These are phyloP conservation scores for Sthenelais limicola DNA, from an alignment of 2,888 invertebrate genomes.

Conservation along the genomic window DNA sequence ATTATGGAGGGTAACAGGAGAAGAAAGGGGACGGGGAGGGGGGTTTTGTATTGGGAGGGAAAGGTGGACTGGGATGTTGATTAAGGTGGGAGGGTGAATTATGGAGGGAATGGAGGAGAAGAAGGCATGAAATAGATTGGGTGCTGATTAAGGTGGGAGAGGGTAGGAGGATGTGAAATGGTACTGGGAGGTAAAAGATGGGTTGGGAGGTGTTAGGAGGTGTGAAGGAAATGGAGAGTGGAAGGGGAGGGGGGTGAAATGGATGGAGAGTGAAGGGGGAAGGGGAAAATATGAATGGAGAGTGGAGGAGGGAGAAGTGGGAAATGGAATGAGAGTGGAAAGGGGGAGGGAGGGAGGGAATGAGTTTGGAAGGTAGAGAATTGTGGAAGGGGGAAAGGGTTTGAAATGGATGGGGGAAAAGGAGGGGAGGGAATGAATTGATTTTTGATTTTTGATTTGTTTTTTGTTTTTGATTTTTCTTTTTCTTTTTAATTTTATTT, in stretches of 20 bases:
- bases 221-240: background rate
- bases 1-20: background rate
- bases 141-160: too few relatives aligned
- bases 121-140: background rate
- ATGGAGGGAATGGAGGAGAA: background rate
- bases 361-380: background rate
- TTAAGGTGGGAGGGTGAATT: background rate
- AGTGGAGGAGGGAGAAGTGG: background rate
- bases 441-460: too few relatives aligned
- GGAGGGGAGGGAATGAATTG: conserved; percentile 6
- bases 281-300: background rate
- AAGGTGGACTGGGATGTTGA: background rate
- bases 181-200: background rate
- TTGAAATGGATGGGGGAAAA: background rate
- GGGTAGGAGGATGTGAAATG: background rate
- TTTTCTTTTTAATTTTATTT: too few relatives aligned
- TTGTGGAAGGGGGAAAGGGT: background rate
- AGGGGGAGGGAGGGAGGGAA: background rate
- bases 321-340: background rate
- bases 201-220: background rate
- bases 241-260: background rate
- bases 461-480: too few relatives aligned
- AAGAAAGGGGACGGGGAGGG: background rate
- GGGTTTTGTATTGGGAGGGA: background rate
- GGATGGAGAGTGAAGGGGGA: background rate